Evolutionary conservation across 2,797 vertebrate genomes (phyloP).

Genomic region (Sebastes diploproa): DNA sequence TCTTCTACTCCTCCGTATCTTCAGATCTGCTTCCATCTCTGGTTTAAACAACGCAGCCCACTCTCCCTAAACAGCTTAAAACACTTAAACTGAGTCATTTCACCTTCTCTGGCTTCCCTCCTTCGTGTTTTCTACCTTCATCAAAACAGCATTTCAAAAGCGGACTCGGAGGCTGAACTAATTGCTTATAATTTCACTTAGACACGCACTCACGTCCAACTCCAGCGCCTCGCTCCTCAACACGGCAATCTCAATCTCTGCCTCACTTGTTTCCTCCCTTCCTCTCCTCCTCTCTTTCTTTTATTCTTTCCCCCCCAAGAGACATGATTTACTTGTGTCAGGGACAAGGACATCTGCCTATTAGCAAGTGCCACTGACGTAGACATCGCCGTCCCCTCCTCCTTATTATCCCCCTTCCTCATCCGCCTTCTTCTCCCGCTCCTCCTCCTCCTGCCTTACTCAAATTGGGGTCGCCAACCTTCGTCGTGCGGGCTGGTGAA

Average conservation of each 20-base stretch:
- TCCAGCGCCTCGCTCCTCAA: conserved; percentile 30
- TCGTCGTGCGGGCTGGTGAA: conserved; percentile 79
- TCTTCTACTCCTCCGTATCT: conserved; percentile 9
- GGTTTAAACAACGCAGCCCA: conserved; percentile 12
- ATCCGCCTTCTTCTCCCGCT: conserved; percentile 65
- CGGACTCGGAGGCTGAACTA: conserved; percentile 54
- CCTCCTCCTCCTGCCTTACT: conserved; percentile 74
- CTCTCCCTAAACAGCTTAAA: conserved; percentile 43
- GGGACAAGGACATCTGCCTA: conserved; percentile 85
- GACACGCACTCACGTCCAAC: conserved; percentile 61
- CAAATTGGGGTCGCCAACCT: conserved; percentile 85
- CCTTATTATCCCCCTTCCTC: conserved; percentile 70
- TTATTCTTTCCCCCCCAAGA: conserved; percentile 59
- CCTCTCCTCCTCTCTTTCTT: conserved; percentile 49
- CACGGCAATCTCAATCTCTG: conserved; percentile 64
- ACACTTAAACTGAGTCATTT: conserved; percentile 49
- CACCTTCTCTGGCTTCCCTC: conserved; percentile 32
- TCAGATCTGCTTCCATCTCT: conserved; percentile 14
- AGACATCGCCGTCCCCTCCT: conserved; percentile 69
- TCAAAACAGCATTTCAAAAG: conserved; percentile 62
- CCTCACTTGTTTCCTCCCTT: conserved; percentile 58
- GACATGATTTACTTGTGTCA: conserved; percentile 85
- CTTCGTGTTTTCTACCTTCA: conserved; percentile 60
- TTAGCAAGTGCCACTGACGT: conserved; percentile 82
- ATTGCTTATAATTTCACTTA: conserved; percentile 75